phyloP scores from a whole-genome alignment of 2,113 vertebrate species.

The Microtus montanus region DNA sequence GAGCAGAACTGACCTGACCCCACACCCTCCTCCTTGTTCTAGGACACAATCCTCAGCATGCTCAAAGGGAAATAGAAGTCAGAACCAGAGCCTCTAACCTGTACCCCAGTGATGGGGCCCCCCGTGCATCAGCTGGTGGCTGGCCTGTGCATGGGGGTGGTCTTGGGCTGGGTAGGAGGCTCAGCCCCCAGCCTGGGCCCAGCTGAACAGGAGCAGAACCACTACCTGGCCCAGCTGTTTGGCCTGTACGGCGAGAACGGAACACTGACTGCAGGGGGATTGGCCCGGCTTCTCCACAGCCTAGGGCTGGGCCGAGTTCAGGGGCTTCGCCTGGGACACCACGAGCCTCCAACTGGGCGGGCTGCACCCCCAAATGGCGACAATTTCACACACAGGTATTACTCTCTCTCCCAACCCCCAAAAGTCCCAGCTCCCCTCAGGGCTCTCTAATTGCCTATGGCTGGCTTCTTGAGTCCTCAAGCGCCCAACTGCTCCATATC shows the following conservation, averaged over 20 bases:
- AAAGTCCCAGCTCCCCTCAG: not conserved
- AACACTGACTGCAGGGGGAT: conserved; percentile 85
- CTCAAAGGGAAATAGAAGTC: conserved; percentile 52
- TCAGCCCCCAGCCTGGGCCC: conserved; percentile 70
- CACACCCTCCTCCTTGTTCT: not conserved
- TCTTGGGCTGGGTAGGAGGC: conserved; percentile 57
- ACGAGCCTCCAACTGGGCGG: conserved; percentile 29
- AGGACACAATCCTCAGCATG: conserved; percentile 71
- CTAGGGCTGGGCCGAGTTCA: conserved; percentile 90
- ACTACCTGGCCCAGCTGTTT: conserved; percentile 89
- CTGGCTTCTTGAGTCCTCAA: conserved; percentile 24
- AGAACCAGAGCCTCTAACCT: conserved; percentile 16
- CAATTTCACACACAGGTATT: conserved; percentile 77
- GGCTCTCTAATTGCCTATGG: not conserved
- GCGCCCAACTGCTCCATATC: not conserved
- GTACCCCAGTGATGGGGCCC: conserved; percentile 41
- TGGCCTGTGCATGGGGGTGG: conserved; percentile 46
- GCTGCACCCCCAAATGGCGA: conserved; percentile 30
- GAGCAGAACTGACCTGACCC: not conserved
- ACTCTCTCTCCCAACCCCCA: not conserved
- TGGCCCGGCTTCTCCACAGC: conserved; percentile 87
- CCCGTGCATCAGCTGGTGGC: conserved; percentile 45
- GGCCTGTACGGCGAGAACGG: conserved; percentile 88
- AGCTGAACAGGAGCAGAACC: conserved; percentile 85
- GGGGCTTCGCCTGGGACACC: conserved; percentile 81